These are phyloP conservation scores for Hycleus cichorii DNA, from an alignment of 1,140 invertebrate species.

Conservation along the genomic window DNA sequence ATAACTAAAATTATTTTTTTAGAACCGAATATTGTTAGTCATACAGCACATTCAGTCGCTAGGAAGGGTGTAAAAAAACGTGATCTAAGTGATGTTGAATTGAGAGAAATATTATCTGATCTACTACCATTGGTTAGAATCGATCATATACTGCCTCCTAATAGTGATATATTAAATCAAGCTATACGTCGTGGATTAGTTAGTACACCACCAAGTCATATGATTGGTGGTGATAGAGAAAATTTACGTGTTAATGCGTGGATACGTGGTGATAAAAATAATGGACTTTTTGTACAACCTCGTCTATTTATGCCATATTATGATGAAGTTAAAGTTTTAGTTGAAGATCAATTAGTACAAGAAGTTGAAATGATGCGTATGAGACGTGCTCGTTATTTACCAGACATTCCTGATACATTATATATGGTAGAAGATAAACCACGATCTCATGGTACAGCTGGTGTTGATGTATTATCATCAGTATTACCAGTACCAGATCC, in stretches of 20 bases:
- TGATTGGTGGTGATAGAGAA: constrained; percentile 68
- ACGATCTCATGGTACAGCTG: constrained; percentile 49
- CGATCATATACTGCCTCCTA: constrained; percentile 82
- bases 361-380: constrained; percentile 70
- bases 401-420: constrained; percentile 84
- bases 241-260: constrained; percentile 74
- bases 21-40: constrained; percentile 86
- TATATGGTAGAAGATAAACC: constrained; percentile 81
- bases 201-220: constrained; percentile 77
- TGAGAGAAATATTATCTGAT: constrained; percentile 79
- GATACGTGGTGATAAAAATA: constrained; percentile 70
- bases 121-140: constrained; percentile 75
- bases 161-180: constrained; percentile 69
- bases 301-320: constrained; percentile 89
- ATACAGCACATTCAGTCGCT: constrained; percentile 84
- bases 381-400: constrained; percentile 58
- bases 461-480: constrained; percentile 52
- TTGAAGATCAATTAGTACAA: constrained; percentile 76
- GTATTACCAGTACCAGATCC: constrained; percentile 64
- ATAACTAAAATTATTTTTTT: constrained; percentile 31
- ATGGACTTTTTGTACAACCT: constrained; percentile 76
- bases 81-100: constrained; percentile 78
- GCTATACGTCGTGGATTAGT: constrained; percentile 79
- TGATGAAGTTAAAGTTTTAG: constrained; percentile 84
- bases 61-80: constrained; percentile 78